A percentile compares a stretch with the other conserved stretches of the same genome.
Evolutionary conservation across 2,888 invertebrate species (phyloP).

Genomic region (Melanotus villosus): DNA sequence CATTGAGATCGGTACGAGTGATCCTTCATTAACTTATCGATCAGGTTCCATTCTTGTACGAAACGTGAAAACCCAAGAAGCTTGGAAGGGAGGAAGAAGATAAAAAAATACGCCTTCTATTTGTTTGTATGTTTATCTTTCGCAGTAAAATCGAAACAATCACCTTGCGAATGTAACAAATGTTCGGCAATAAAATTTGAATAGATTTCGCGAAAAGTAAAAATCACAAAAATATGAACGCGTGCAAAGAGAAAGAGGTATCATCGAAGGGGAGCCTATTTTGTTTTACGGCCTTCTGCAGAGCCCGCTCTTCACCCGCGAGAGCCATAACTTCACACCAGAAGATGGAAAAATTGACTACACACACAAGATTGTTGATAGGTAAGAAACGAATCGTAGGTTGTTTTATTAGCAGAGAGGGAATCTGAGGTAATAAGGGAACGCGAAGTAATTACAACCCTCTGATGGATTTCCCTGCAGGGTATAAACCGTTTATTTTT

Average conservation of each 20-base stretch:
- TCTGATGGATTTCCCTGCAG: slow-evolving; percentile 54
- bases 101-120: no score
- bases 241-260: slow-evolving; percentile 25
- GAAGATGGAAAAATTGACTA: slow-evolving; percentile 58
- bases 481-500: slow-evolving; percentile 50
- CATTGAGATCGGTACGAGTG: background rate
- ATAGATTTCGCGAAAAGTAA: slow-evolving; percentile 36
- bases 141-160: slow-evolving; percentile 27
- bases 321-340: slow-evolving; percentile 54
- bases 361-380: slow-evolving; percentile 52
- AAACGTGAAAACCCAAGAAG: background rate
- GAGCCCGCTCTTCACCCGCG: slow-evolving; percentile 51
- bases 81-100: background rate
- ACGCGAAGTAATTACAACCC: slow-evolving; percentile 55
- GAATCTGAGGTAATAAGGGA: slow-evolving; percentile 53
- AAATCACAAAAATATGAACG: slow-evolving; percentile 39
- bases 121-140: no score
- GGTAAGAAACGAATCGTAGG: slow-evolving; percentile 45
- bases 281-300: slow-evolving; percentile 55
- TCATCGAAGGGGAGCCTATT: slow-evolving; percentile 57
- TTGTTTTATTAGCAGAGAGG: slow-evolving; percentile 56
- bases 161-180: slow-evolving; percentile 33
- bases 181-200: slow-evolving; percentile 37
- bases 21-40: background rate
- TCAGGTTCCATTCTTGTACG: background rate